Conservation (phyloP, 2,888 invertebrate species). For the Cataglyphis altisquamis region DNA sequence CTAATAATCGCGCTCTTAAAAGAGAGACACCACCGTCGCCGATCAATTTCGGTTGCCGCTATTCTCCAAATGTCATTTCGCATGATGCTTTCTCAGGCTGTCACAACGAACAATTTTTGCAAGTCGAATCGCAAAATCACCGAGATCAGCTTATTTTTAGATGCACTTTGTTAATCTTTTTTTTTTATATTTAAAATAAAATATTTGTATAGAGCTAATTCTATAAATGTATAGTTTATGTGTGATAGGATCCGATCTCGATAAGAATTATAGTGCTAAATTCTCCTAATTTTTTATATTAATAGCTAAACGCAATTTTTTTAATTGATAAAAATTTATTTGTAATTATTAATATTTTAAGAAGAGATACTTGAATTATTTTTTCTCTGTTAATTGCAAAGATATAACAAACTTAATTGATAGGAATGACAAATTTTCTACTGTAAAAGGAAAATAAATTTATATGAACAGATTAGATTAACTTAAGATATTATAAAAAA, state of each 20-base stretch:
- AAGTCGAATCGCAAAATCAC: background rate
- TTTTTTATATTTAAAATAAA: background rate
- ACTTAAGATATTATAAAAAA: no score
- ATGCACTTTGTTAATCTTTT: background rate
- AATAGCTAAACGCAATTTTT: background rate
- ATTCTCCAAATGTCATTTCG: constrained; percentile 57
- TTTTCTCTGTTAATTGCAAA: no score
- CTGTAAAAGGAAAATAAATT: no score
- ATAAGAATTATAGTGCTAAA: background rate
- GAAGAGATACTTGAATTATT: background rate
- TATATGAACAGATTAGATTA: no score
- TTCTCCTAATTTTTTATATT: background rate
- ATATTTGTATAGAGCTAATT: no score
- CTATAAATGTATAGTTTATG: no score
- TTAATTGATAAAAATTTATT: background rate
- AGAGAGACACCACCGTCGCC: constrained; percentile 55
- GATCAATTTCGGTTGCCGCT: constrained; percentile 57
- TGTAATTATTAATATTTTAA: background rate
- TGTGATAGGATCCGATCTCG: no score
- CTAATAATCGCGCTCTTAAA: constrained; percentile 77
- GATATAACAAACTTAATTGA: no score
- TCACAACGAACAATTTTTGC: constrained; percentile 53
- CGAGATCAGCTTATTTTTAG: background rate
- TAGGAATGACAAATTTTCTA: no score
- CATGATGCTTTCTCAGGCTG: constrained; percentile 79